Base-by-base conservation (phyloP, 2,888 invertebrate species). In the Diadegma fenestrale region DNA sequence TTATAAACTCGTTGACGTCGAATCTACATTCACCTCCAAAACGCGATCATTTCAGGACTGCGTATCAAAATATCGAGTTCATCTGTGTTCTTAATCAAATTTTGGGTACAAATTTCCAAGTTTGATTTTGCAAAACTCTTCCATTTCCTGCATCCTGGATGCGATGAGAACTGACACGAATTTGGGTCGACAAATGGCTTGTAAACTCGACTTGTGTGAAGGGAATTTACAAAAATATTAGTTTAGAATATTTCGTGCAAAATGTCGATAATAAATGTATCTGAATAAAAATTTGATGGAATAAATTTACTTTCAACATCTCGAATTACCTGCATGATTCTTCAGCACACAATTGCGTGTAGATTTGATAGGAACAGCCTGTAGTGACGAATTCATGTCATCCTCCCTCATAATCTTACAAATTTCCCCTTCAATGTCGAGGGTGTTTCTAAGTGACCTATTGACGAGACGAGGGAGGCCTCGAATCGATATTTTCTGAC, bases 401-500 rank as follows among this genome's bases (percentile, higher is more conserved):
- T 30, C 48, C 61, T 51, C 78, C 61, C 33, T 54, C 73, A 83
- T 64, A 19, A 64, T 48, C n/a, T 48, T 45, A 41, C 58, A 45
- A 58, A 22, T n/a, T 61, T 58, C 19, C 14, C 43, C n/a, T 45
- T 14, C 58, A n/a, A 72, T 58, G 43, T 43, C 48, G 76, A 68
- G 58, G 76, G 33, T 64, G 73, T 66, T 78, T 45, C 68, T 66
- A 80, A 86, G 77, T 89, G 90, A 90, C 89, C 90, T 87, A 90
- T 89, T 89, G 89, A 88, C 85, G 88, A 83, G 82, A 78, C 68
- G 75, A 66, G 88, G 82, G 45, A 66, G 37, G 69, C 61, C n/a
- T 22, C 87, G 86, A 88, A 90, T 90, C 90, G 87, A 90, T 90
- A 89, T 77, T 82, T 68, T 37, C 76, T 68, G 37, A 68, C 61